Conservation (phyloP, 2,797 vertebrate species). For the Poecile montanus region DNA sequence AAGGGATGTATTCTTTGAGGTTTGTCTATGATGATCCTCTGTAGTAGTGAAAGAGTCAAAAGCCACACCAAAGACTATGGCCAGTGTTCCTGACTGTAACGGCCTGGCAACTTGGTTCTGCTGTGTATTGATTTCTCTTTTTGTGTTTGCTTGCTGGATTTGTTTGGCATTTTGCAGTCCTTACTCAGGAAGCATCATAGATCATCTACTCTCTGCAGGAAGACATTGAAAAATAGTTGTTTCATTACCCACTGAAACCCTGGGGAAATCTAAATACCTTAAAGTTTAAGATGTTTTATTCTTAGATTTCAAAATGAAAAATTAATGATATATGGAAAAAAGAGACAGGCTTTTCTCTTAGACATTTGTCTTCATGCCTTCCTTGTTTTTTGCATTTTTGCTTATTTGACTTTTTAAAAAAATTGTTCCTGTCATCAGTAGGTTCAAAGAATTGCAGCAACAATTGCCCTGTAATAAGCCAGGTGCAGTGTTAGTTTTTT, state of each 20-base stretch:
- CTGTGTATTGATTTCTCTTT: background rate
- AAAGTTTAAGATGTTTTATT: slow-evolving; percentile 66
- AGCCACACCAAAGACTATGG: background rate
- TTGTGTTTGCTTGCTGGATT: background rate
- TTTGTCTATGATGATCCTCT: background rate
- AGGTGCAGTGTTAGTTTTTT: background rate
- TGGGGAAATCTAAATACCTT: slow-evolving; percentile 72
- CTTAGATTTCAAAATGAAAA: slow-evolving; percentile 65
- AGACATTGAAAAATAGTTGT: slow-evolving; percentile 54
- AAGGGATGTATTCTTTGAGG: background rate
- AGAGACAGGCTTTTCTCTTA: slow-evolving; percentile 46
- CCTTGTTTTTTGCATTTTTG: slow-evolving; percentile 29
- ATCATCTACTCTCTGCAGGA: slow-evolving; percentile 41
- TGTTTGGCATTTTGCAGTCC: background rate
- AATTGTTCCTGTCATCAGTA: slow-evolving; percentile 25
- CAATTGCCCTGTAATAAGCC: slow-evolving; percentile 29
- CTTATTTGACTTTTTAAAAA: background rate
- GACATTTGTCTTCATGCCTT: slow-evolving; percentile 49
- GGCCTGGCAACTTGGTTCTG: background rate
- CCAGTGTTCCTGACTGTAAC: background rate
- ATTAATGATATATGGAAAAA: slow-evolving; percentile 59
- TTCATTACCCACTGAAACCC: slow-evolving; percentile 62
- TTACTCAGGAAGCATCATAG: slow-evolving; percentile 23
- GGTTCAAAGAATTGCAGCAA: slow-evolving; percentile 30
- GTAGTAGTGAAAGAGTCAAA: background rate